Evolutionary conservation across 2,797 vertebrate species (phyloP).

Genomic region (Uromys caudimaculatus): DNA sequence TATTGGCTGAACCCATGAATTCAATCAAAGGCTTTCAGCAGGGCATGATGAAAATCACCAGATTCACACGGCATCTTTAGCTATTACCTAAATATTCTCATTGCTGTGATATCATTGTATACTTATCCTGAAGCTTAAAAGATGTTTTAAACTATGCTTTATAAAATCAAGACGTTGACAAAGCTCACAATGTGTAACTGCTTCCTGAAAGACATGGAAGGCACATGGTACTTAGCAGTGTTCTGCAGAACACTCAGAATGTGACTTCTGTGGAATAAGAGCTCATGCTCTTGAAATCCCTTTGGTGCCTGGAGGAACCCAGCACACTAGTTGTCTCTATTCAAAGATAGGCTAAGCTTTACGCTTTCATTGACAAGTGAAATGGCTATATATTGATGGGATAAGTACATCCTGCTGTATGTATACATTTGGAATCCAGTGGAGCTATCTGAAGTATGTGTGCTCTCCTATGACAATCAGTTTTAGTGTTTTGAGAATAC

Average conservation of each 20-base stretch:
- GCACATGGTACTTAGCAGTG: not conserved
- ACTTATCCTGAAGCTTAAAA: not conserved
- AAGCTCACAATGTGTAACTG: not conserved
- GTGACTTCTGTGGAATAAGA: not conserved
- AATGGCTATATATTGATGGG: not conserved
- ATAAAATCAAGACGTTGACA: not conserved
- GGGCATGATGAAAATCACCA: not conserved
- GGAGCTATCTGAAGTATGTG: not conserved
- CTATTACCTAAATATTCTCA: not conserved
- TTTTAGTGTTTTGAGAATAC: not conserved
- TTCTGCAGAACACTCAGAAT: not conserved
- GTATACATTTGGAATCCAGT: not conserved
- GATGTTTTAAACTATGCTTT: not conserved
- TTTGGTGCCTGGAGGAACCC: not conserved
- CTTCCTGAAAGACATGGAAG: not conserved
- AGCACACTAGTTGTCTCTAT: not conserved
- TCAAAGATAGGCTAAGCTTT: not conserved
- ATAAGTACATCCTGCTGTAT: not conserved
- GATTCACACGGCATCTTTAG: not conserved
- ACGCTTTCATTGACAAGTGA: not conserved
- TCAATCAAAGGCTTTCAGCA: constrained; percentile 11
- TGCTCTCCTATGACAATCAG: not conserved
- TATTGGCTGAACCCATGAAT: not conserved
- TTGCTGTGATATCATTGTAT: no score
- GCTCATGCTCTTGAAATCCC: not conserved